Percentiles rank a stretch among this genome's conserved stretches.
These are phyloP conservation scores for Diplolepis rosae DNA, from an alignment of 2,888 invertebrate species.

Conservation along the genomic window DNA sequence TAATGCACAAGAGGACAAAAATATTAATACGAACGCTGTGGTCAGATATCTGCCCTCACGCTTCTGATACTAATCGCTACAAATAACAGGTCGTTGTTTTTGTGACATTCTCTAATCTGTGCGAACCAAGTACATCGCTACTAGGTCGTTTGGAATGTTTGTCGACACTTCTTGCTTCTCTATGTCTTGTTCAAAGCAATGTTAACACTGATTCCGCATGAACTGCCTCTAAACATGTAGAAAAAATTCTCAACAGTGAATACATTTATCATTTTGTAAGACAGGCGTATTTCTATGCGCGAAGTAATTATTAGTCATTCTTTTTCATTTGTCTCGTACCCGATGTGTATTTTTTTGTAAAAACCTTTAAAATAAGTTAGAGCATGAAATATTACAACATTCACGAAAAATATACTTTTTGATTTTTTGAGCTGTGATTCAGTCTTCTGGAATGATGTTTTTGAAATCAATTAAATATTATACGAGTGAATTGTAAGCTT, in stretches of 20 bases:
- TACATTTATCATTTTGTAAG: neutral
- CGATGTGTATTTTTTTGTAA: no score
- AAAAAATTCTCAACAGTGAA: neutral
- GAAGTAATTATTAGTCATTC: no score
- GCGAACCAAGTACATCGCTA: conserved; percentile 18
- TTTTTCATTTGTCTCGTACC: no score
- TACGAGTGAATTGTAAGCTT: no score
- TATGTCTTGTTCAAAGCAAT: conserved; percentile 14
- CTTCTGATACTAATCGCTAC: conserved; percentile 25
- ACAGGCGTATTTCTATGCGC: no score
- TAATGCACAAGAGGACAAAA: neutral
- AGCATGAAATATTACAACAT: no score
- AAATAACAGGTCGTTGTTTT: conserved; percentile 23
- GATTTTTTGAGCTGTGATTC: no score
- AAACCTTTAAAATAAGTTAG: no score
- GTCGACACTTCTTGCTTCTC: conserved; percentile 23
- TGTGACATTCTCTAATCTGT: conserved; percentile 25
- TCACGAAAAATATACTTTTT: no score
- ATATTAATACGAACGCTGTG: conserved; percentile 21
- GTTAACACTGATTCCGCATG: conserved; percentile 8
- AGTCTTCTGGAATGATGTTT: no score
- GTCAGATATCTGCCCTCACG: neutral
- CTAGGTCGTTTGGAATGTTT: conserved; percentile 24
- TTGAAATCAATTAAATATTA: no score
- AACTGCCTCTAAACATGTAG: neutral